Evolutionary conservation across 1,140 invertebrate species (phyloP).

Genomic region (Pachypsylla venusta): DNA sequence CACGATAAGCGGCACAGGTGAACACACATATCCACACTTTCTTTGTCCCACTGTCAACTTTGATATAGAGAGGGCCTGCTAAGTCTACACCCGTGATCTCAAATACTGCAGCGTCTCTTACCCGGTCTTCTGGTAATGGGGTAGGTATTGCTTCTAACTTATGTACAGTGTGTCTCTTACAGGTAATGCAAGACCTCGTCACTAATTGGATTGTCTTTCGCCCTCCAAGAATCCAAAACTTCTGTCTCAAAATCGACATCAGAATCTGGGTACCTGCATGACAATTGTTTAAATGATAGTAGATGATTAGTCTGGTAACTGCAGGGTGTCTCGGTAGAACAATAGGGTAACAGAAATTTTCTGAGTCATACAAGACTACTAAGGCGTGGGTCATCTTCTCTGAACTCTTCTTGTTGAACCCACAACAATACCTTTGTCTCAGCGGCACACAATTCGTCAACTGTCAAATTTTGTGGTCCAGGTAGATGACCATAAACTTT

Average conservation of each 20-base stretch:
- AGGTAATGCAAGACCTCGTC: slow-evolving; percentile 21
- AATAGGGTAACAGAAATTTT: background rate
- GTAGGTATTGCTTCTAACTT: slow-evolving; percentile 20
- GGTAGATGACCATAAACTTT: background rate
- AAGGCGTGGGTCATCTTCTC: background rate
- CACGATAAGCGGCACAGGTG: slow-evolving; percentile 28
- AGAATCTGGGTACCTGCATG: slow-evolving; percentile 19
- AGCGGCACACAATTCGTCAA: background rate
- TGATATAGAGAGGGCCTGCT: slow-evolving; percentile 25
- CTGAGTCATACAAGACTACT: background rate
- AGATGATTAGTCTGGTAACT: slow-evolving; percentile 20
- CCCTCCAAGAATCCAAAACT: slow-evolving; percentile 9
- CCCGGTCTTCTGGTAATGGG: slow-evolving; percentile 16
- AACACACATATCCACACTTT: slow-evolving; percentile 29
- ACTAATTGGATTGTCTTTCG: slow-evolving; percentile 10
- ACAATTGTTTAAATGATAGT: slow-evolving; percentile 24
- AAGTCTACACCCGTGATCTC: slow-evolving; percentile 23
- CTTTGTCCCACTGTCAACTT: background rate
- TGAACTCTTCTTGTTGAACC: background rate
- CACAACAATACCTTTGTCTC: background rate
- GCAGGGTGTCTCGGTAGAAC: background rate
- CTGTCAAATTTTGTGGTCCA: background rate
- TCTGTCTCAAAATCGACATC: background rate
- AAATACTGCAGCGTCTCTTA: slow-evolving; percentile 21
- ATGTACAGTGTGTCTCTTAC: slow-evolving; percentile 22